Base-by-base conservation (phyloP, 2,888 invertebrate species). In the Drosophila anceps region DNA sequence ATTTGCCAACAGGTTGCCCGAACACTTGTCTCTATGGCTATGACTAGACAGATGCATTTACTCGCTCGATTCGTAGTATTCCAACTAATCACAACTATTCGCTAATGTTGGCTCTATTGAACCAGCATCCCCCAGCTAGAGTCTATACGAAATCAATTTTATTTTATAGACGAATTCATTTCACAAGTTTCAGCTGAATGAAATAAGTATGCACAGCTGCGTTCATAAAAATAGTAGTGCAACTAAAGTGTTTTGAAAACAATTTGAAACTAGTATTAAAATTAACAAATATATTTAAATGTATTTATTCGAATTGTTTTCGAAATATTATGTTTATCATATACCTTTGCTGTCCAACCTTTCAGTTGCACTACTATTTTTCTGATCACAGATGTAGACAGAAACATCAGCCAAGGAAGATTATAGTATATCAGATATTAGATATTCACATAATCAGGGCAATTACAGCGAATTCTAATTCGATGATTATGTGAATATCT, bases 1-100 rank as follows among this genome's bases (percentile, higher is more conserved):
- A 53, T 64, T 44, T 35, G 67, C 67, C 70, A 81, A 72, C 79
- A 55, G 76, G 61, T 66, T 31, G 44, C 2, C 44, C 13, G 44
- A 13, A 44, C 44, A 44, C 44, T 24, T 64, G 60, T 53, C 57
- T 48, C 48, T 7, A 18, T 9, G 48, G 15, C 29, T 31, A n/a
- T n/a, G n/a, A n/a, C n/a, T n/a, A 29, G 29, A 24, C 10, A 48
- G 48, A n/a, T 29, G 35, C 53, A 53, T 35, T 35, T 12, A 8
- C 31, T 13, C 18, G 50, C 18, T 43, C 46, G 43, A 55, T 71
- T 75, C 44, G 15, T 62, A 43, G n/a, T 57, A 62, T n/a, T 20
- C 29, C 20, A 24, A 67, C 50, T 62, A 13, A 12, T 51, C 31
- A 33, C n/a, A 61, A 51, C 24, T 31, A 31, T 9, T 48, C 27